These are phyloP conservation scores for Anoplolepis gracilipes DNA, from an alignment of 1,140 invertebrate genomes.

Conservation along the genomic window DNA sequence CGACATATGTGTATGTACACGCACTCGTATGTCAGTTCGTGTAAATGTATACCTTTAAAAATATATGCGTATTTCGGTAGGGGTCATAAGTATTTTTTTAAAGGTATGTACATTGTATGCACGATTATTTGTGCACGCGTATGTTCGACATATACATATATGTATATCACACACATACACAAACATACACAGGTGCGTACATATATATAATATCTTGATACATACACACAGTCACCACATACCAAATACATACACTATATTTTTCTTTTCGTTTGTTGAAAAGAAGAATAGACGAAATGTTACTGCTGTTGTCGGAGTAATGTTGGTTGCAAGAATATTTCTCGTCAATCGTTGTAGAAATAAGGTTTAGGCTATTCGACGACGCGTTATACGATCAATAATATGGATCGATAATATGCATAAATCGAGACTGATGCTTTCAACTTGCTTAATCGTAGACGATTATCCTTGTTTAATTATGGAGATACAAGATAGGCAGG, in stretches of 20 bases:
- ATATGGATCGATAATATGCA: background rate
- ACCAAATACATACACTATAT: slow-evolving; percentile 16
- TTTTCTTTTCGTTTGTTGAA: slow-evolving; percentile 16
- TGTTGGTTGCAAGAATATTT: slow-evolving; percentile 59
- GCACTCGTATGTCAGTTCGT: slow-evolving; percentile 77
- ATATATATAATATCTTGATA: slow-evolving; percentile 32
- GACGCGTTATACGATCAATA: slow-evolving; percentile 15
- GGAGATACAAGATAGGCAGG: slow-evolving; percentile 4
- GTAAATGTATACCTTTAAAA: slow-evolving; percentile 76
- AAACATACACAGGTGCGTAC: slow-evolving; percentile 41
- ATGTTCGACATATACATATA: slow-evolving; percentile 70
- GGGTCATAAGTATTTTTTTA: slow-evolving; percentile 62
- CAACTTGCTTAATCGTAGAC: slow-evolving; percentile 29
- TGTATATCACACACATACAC: slow-evolving; percentile 73
- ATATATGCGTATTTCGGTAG: slow-evolving; percentile 68
- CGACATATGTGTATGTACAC: slow-evolving; percentile 75
- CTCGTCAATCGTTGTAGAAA: slow-evolving; percentile 24
- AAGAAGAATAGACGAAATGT: background rate
- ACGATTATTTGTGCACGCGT: slow-evolving; percentile 68
- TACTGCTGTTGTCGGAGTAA: slow-evolving; percentile 29
- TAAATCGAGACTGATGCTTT: slow-evolving; percentile 41
- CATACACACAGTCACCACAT: slow-evolving; percentile 7
- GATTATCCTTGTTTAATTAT: slow-evolving; percentile 21
- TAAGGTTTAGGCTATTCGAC: slow-evolving; percentile 28
- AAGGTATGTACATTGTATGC: slow-evolving; percentile 65